These are phyloP conservation scores for Ischnura elegans DNA, from an alignment of 2,888 invertebrate species.

Conservation along the genomic window DNA sequence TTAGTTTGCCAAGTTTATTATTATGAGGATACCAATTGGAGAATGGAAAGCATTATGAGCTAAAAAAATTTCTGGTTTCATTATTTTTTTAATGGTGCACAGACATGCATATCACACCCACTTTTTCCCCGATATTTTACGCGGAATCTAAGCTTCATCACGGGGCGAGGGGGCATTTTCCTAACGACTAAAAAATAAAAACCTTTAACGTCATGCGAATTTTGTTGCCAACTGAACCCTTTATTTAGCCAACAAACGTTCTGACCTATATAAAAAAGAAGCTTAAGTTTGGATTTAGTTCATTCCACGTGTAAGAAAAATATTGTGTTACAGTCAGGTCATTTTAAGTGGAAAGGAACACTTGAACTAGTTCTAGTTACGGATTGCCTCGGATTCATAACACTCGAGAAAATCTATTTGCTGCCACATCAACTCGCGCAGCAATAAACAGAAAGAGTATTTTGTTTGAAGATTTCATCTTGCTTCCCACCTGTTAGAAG, in stretches of 20 bases:
- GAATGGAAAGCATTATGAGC: too few species aligned
- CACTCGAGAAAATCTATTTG: background rate
- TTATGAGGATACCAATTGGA: too few species aligned
- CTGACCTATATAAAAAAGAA: background rate
- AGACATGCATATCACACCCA: conserved; percentile 3
- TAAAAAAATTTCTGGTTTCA: background rate
- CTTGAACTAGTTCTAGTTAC: background rate
- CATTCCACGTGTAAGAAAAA: too few species aligned
- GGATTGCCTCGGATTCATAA: background rate
- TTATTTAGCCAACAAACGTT: background rate
- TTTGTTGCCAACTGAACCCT: background rate
- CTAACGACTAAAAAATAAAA: background rate
- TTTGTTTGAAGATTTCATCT: background rate
- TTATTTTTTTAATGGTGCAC: background rate
- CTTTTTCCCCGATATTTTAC: background rate
- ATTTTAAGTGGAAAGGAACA: background rate
- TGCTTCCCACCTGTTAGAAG: conserved; percentile 1
- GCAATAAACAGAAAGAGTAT: background rate
- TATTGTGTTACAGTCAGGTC: background rate
- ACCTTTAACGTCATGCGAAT: background rate
- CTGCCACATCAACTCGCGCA: background rate
- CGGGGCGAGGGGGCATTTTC: background rate
- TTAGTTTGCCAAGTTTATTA: too few species aligned
- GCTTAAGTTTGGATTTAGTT: too few species aligned
- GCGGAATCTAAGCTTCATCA: background rate